Conservation (phyloP, 2,113 vertebrate genomes). For the Geococcyx californianus region DNA sequence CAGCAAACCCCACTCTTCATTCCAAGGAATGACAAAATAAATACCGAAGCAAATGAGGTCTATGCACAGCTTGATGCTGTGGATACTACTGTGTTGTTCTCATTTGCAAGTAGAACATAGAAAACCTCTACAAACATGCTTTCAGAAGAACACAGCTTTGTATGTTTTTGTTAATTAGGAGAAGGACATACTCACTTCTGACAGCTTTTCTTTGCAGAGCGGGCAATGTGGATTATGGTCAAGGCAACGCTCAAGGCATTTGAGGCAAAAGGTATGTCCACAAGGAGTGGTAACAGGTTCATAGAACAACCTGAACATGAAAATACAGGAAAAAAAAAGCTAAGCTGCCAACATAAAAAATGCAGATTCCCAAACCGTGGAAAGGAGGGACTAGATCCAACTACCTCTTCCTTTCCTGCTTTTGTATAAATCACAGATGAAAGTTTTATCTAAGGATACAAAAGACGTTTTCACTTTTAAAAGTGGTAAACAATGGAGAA, state of each 20-base stretch:
- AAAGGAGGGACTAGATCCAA: neutral
- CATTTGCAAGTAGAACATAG: neutral
- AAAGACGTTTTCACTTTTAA: neutral
- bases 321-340: neutral
- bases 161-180: neutral
- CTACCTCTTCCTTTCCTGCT: neutral
- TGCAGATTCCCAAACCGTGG: neutral
- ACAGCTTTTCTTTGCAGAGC: constrained; percentile 91
- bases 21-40: neutral
- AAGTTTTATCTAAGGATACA: neutral
- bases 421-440: neutral
- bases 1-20: neutral
- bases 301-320: constrained; percentile 84
- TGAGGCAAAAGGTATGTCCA: constrained; percentile 94
- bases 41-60: neutral
- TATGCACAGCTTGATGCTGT: neutral
- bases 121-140: neutral
- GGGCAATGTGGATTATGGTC: constrained; percentile 91
- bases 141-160: neutral
- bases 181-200: constrained; percentile 78
- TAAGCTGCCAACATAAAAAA: constrained; percentile 9
- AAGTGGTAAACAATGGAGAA: neutral
- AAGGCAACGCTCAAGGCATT: constrained; percentile 92
- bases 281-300: constrained; percentile 92
- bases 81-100: neutral